Conservation (phyloP, 2,797 vertebrate species). For the Champsocephalus gunnari region DNA sequence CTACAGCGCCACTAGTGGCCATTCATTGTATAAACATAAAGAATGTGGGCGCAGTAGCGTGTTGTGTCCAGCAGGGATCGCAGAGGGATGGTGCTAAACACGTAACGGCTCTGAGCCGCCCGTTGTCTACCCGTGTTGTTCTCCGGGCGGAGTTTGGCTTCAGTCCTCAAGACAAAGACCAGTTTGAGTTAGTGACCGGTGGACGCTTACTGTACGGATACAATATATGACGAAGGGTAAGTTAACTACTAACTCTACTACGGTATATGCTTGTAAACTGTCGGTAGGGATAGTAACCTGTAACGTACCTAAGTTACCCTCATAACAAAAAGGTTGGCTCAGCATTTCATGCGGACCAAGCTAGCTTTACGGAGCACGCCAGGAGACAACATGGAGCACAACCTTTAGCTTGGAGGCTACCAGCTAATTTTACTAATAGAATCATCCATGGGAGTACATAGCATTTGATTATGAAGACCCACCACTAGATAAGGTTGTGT, state of each 20-base stretch:
- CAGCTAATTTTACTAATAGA: slow-evolving; percentile 47
- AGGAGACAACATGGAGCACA: slow-evolving; percentile 19
- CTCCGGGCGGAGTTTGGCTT: slow-evolving; percentile 69
- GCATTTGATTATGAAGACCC: neutral
- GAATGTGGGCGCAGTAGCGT: neutral
- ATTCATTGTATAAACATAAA: accelerated
- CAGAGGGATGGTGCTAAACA: neutral
- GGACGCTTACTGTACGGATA: slow-evolving; percentile 14
- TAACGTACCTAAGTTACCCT: neutral
- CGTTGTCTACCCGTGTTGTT: slow-evolving; percentile 27
- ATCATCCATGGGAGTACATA: neutral
- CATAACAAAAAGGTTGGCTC: slow-evolving; percentile 15
- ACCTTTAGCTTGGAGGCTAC: slow-evolving; percentile 56
- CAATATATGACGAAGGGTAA: slow-evolving; percentile 41
- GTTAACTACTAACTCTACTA: neutral
- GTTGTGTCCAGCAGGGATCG: too few relatives aligned
- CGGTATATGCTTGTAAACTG: neutral
- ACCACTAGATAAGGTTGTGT: accelerated
- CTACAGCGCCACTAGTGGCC: neutral
- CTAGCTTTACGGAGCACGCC: slow-evolving; percentile 39
- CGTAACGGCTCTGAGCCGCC: slow-evolving; percentile 10
- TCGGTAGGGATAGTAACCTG: neutral
- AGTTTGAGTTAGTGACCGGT: slow-evolving; percentile 36
- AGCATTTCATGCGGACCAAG: slow-evolving; percentile 26
- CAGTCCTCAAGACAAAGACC: slow-evolving; percentile 70